Base-by-base conservation (phyloP, 2,888 invertebrate genomes). In the Phrixothrix hirtus region DNA sequence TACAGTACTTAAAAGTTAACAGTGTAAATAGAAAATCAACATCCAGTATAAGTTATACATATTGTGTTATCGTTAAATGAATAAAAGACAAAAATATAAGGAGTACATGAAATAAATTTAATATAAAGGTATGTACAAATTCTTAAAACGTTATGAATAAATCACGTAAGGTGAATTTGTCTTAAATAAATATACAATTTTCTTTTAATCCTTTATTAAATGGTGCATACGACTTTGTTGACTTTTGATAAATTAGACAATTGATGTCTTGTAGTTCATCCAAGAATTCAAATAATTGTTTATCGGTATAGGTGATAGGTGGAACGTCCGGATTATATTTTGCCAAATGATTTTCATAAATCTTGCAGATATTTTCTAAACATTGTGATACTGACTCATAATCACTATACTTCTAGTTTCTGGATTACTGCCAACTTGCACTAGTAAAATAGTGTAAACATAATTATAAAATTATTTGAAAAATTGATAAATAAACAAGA, bases 271-370 rank as follows among this genome's bases (percentile, higher is more conserved):
- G 9, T 1, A 35, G 11, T 11, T 35, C 15, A 9, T 35, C 35
- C 35, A 35, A 4, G n/a, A 35, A 35, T 2, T 35, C 11, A 11
- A 35, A 35, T 14, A 35, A 13, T 15, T 35, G 16, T 15, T 15
- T 6, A 11, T 11, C 17, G n/a, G 7, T 16, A 6, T 35, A 35
- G 11, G 35, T 16, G 9, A 35, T 35, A 2, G 6, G 10, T 2
- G 17, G 9, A 10, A n/a, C 13, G n/a, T 2, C 11, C 2, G 6
- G 6, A 13, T 35, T 35, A 3, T 10, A 7, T 2, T 1, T 15
- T 10, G 9, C 14, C 13, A 35, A 17, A 11, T 35, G 16, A 11
- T 35, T 35, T 10, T 35, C 16, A 13, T 15, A 35, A n/a, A 35
- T 35, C 7, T 13, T 15, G 3, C n/a, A n/a, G 5, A 35, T 15